Evolutionary conservation across 2,113 vertebrate species (phyloP), one percentile per base, ranked within the genome.

Genomic region (Apaloderma vittatum): DNA sequence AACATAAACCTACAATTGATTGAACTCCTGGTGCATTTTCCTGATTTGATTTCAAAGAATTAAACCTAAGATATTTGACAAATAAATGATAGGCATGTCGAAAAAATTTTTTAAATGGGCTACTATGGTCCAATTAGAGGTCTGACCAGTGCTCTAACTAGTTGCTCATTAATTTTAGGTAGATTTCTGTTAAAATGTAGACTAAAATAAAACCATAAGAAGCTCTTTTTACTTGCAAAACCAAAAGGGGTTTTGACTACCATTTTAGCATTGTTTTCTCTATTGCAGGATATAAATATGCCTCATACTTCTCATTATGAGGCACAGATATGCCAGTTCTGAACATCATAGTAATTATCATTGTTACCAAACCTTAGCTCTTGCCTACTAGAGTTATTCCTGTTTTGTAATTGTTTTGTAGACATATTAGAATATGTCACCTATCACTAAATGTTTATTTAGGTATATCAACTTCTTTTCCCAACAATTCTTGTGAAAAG

Each of bases 61-160:
- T 68, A 73, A 58, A 49, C 3, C 65, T 16, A 63, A 20, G 15
- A 29, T 26, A 55, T 9, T 63, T 7, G 9, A 77, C 77, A 59
- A 76, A 71, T 3, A 21, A 19, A 24, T 27, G 1, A 22, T 70
- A 66, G 46, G 1, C 2, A 23, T 2, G 2, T 34, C 3, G 61
- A 57, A 62, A 14, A 52, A 7, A 57, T 57, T 23, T n/a, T n/a
- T n/a, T n/a, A n/a, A 21, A 67, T 55, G 71, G 0, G 2, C 40
- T 62, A 34, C 6, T 51, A 6, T 57, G 26, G 52, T 71, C 8
- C 29, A 52, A 9, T 6, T 36, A 30, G 12, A 59, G 13, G 12
- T 65, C 24, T 54, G 21, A 40, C 49, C 52, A 77, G 20, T 23
- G 3, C 11, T 72, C 27, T 40, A 40, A 40, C 13, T 43, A 43